Base-by-base conservation (phyloP, 1,140 invertebrate genomes). In the Bicyclus anynana region DNA sequence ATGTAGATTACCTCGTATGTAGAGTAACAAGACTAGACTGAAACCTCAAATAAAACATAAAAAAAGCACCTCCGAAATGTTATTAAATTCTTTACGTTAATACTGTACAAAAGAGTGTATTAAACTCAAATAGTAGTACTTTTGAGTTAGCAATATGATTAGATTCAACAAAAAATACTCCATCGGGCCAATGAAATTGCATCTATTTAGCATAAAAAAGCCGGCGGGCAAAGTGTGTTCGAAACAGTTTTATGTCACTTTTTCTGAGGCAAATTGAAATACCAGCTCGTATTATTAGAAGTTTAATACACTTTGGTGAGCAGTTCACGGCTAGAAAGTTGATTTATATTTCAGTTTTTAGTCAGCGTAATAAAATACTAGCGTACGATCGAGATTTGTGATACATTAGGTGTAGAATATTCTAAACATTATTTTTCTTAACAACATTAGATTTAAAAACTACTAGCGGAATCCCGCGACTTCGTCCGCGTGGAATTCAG, bases 141-240 rank as follows among this genome's bases (percentile, higher is more conserved):
- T 44, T 44, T 1, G 10, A 18, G 40, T 20, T 21, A 12, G 38
- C 38, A 42, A 42, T 42, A 42, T 44, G 10, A 44, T 44, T 44
- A 18, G 40, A 44, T 20, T 9, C 6, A 44, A 10, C 18, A 44
- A 44, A 44, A 44, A 44, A 44, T 10, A 20, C 4, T 44, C 17
- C 20, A 44, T 44, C 40, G 12, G 40, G 40, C 40, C 40, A 44
- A 12, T 44, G 17, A 44, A 44, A 44, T 20, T 21, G 40, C 40
- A 44, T 44, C 40, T n/a, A 44, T 44, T 44, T 44, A 20, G 16
- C 16, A 44, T 20, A 44, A 44, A 44, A 38, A 44, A 40, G 5
- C 40, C 12, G 17, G 2, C 40, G 40, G 40, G 17, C 40, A 18
- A 44, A 44, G 17, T 44, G 40, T 44, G 40, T 44, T 44, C 40